These are phyloP conservation scores for Prunella strophiata DNA, from an alignment of 2,797 vertebrate species.

Conservation along the genomic window DNA sequence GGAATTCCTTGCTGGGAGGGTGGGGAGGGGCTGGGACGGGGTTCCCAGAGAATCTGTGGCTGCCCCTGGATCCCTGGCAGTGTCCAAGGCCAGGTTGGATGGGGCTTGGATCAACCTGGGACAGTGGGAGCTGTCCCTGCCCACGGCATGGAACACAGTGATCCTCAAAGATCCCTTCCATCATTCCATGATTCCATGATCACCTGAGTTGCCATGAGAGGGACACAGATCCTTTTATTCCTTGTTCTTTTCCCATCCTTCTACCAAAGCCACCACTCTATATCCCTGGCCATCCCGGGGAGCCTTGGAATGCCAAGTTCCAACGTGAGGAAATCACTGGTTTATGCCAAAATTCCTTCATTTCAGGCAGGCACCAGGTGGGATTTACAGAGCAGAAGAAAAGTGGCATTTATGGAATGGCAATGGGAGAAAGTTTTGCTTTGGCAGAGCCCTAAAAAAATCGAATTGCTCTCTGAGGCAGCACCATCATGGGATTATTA, in stretches of 20 bases:
- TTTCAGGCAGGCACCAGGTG: too few relatives aligned
- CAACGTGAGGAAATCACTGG: rapidly evolving
- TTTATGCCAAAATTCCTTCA: background rate
- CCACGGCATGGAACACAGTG: rapidly evolving
- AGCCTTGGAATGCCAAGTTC: background rate
- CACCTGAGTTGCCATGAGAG: rapidly evolving
- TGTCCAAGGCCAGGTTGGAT: background rate
- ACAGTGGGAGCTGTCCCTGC: background rate
- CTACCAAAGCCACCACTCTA: background rate
- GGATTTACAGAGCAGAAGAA: background rate
- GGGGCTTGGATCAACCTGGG: background rate
- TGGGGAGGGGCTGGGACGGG: background rate
- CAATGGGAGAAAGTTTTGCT: background rate
- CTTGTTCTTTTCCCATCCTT: background rate
- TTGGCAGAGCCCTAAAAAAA: background rate
- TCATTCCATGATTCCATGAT: background rate
- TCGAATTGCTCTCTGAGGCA: rapidly evolving
- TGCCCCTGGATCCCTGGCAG: background rate
- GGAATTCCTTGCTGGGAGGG: background rate
- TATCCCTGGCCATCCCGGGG: background rate
- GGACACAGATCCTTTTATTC: too few relatives aligned
- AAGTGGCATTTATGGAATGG: background rate
- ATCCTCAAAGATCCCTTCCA: background rate
- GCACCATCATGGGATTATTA: too few relatives aligned
- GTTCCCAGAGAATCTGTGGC: background rate